A percentile compares a stretch with the other conserved stretches of the same genome.
These are phyloP conservation scores for Scotopteryx bipunctaria DNA, from an alignment of 2,888 invertebrate genomes.

Conservation along the genomic window DNA sequence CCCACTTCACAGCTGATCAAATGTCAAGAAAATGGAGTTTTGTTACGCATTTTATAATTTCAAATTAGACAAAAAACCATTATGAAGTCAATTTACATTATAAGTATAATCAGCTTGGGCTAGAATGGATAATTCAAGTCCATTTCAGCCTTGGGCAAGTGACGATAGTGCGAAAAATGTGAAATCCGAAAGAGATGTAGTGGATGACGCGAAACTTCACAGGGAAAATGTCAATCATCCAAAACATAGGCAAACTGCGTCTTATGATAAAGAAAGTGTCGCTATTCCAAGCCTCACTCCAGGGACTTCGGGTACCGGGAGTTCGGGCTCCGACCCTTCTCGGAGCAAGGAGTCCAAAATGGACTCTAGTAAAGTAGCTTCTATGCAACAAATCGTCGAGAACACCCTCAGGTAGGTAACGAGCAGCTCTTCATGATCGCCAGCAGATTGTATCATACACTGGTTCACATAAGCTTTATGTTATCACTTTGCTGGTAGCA, in stretches of 20 bases:
- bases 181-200: conserved; percentile 76
- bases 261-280: conserved; percentile 81
- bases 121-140: conserved; percentile 79
- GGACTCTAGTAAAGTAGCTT: conserved; percentile 76
- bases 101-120: conserved; percentile 61
- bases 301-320: conserved; percentile 66
- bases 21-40: conserved; percentile 84
- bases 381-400: conserved; percentile 85
- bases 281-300: conserved; percentile 65
- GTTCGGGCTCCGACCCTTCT: conserved; percentile 55
- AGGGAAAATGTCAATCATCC: conserved; percentile 83
- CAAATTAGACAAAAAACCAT: conserved; percentile 66
- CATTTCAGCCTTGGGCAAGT: conserved; percentile 80
- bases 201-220: conserved; percentile 83
- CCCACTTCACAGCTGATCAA: conserved; percentile 82
- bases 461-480: background rate
- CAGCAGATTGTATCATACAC: conserved; percentile 19
- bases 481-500: background rate
- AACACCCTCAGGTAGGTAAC: conserved; percentile 86
- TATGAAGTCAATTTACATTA: conserved; percentile 68
- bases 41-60: conserved; percentile 77
- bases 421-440: conserved; percentile 18
- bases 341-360: conserved; percentile 67
- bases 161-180: conserved; percentile 77
- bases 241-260: conserved; percentile 84